Evolutionary conservation across 2,113 vertebrate species (phyloP).

Genomic region (Tylochromis polylepis): DNA sequence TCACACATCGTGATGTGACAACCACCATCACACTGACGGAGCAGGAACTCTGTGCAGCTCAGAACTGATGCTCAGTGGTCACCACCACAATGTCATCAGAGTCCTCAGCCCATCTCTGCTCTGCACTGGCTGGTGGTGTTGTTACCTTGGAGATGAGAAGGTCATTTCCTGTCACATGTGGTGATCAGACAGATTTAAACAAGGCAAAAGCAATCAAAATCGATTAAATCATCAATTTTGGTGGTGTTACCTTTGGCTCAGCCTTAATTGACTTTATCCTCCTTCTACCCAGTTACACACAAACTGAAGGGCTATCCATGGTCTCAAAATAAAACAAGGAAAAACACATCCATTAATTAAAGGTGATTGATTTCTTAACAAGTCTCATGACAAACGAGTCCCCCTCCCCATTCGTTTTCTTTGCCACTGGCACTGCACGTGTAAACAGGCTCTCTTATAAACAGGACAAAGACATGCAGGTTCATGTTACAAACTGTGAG

Average conservation of each 20-base stretch:
- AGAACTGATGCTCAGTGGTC: background rate
- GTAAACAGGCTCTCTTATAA: too few relatives aligned
- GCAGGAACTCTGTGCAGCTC: background rate
- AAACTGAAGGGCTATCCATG: too few relatives aligned
- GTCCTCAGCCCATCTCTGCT: background rate
- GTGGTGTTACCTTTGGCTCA: background rate
- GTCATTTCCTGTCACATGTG: background rate
- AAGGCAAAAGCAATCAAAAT: background rate
- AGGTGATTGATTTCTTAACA: too few relatives aligned
- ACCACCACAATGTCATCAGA: background rate
- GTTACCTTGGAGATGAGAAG: background rate
- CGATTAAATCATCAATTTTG: accelerated
- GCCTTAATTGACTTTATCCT: too few relatives aligned
- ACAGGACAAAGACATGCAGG: too few relatives aligned
- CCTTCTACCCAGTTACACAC: too few relatives aligned
- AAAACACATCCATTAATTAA: too few relatives aligned
- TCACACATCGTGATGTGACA: background rate
- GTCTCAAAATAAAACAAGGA: too few relatives aligned
- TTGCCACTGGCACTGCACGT: too few relatives aligned
- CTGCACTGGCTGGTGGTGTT: accelerated
- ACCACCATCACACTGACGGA: background rate
- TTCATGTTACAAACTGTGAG: too few relatives aligned
- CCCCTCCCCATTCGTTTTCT: too few relatives aligned
- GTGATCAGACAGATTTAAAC: background rate
- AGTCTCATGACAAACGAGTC: too few relatives aligned